Base-by-base conservation (phyloP, 2,797 vertebrate species). In the Paguma larvata region DNA sequence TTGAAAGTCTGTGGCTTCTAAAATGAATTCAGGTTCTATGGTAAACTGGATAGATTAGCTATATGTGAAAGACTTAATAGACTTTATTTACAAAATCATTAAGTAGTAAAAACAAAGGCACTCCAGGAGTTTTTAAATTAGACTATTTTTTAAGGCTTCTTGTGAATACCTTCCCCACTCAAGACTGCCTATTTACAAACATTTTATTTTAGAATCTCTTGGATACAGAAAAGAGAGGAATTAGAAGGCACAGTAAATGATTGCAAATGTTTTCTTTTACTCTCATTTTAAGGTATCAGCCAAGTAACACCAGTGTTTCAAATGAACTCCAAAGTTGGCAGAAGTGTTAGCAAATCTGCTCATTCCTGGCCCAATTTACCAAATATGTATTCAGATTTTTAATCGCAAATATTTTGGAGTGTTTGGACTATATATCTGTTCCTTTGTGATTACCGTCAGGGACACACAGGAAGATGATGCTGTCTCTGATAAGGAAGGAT, bases 121-220 rank as follows among this genome's bases (percentile, higher is more conserved):
- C 56, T 59, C 62, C 6, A 75, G 73, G 68, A 88, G 63, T 95
- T 95, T 97, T 97, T 93, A 95, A 91, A 91, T 80, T 79, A 84
- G 44, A 92, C 51, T 94, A 78, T 73, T 92, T 97, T 95, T 70
- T 82, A 97, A 90, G 59, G 32, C 38, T 97, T 89, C 77, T 77
- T 62, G 82, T 85, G 92, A 95, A 80, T 11, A 92, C 62, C 30
- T 68, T 25, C 12, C 38, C 53, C 41, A 91, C 46, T 86, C 89
- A 53, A 94, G 93, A 91, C 6, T 82, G 88, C 87, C 70, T 87
- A 84, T 89, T 96, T 97, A 92, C 62, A 97, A 97, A 41, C 21
- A 79, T 78, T 97, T 95, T 85, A 90, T 91, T 96, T 94, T 34
- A 53, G 95, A 95, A 79, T 65, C 38, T 84, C 51, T 93, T 92